Conservation (phyloP, 2,113 vertebrate species). For the Myrmecobius fasciatus region DNA sequence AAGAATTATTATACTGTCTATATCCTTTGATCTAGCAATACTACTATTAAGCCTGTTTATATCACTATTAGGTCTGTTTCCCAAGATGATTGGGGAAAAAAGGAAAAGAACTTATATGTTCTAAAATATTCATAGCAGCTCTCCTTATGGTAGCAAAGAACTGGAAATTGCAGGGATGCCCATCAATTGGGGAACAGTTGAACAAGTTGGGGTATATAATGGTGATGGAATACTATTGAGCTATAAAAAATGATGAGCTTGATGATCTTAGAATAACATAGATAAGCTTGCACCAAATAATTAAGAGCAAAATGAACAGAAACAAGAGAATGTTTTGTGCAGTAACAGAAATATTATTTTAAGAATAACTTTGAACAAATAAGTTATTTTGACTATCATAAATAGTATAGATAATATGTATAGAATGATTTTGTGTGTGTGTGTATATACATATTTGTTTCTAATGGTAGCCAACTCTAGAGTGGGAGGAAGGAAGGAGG, state of each 20-base stretch:
- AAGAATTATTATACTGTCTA: background rate
- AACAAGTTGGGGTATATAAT: background rate
- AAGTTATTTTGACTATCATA: background rate
- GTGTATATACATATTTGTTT: too few relatives aligned
- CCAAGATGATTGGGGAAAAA: background rate
- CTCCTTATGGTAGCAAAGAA: background rate
- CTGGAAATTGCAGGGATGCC: background rate
- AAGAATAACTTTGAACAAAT: background rate
- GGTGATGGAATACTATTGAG: background rate
- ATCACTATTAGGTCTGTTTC: background rate
- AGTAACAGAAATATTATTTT: background rate
- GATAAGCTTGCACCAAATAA: background rate
- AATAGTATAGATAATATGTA: background rate
- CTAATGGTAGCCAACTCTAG: background rate
- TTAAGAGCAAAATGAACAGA: background rate
- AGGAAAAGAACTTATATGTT: background rate
- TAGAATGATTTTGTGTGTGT: background rate
- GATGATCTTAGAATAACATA: background rate
- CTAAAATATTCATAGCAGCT: background rate
- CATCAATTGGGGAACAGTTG: background rate
- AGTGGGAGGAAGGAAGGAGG: background rate
- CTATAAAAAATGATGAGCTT: background rate
- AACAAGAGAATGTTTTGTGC: background rate
- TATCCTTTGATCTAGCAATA: background rate
- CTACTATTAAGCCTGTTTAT: background rate